Conservation (phyloP, 2,888 invertebrate genomes). For the Sipunculus nudus region DNA sequence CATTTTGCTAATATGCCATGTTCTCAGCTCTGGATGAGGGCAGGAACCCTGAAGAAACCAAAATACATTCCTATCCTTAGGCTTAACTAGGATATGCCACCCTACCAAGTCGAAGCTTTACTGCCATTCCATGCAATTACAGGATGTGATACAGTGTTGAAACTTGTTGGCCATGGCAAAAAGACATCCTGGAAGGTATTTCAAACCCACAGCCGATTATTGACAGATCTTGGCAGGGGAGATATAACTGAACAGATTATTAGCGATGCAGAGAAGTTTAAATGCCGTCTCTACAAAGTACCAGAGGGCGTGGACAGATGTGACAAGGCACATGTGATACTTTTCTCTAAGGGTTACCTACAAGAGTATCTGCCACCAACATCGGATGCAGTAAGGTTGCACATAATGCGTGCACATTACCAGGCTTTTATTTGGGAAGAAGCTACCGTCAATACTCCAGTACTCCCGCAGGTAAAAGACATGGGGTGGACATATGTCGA, state of each 20-base stretch:
- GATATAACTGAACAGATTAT: too few species aligned
- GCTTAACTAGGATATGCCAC: neutral
- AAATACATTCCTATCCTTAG: conserved; percentile 3
- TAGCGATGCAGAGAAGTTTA: too few species aligned
- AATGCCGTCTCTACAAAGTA: too few species aligned
- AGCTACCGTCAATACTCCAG: neutral
- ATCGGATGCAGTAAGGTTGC: neutral
- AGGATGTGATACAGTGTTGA: conserved; percentile 1
- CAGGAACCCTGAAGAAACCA: neutral
- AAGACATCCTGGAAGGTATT: conserved; percentile 13
- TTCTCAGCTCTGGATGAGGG: neutral
- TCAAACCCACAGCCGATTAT: conserved; percentile 10
- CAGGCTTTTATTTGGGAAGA: neutral
- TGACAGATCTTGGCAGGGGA: too few species aligned
- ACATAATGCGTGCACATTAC: neutral
- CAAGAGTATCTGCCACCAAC: neutral
- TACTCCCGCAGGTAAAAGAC: neutral
- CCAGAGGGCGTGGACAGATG: too few species aligned
- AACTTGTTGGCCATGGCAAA: neutral
- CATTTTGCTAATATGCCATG: neutral
- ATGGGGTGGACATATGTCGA: neutral
- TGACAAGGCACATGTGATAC: neutral
- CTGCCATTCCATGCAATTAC: conserved; percentile 10
- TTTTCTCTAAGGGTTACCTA: neutral
- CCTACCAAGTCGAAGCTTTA: neutral